These are phyloP conservation scores for Cryptocheilus praepositus DNA, from an alignment of 2,888 invertebrate genomes.

Conservation along the genomic window DNA sequence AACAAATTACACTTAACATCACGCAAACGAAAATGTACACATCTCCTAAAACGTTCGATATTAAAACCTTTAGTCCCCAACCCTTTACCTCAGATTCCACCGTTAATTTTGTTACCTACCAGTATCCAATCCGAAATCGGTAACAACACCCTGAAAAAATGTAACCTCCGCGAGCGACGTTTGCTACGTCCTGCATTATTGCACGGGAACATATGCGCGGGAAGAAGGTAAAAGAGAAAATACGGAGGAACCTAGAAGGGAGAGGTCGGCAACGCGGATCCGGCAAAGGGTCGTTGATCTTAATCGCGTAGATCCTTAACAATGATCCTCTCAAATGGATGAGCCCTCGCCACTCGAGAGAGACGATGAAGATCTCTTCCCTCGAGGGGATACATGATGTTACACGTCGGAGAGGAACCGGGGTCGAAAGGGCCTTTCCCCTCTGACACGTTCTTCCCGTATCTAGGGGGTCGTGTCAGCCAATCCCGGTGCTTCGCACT, in stretches of 20 bases:
- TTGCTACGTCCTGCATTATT: background rate
- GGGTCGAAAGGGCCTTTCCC: slow-evolving; percentile 32
- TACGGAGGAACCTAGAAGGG: slow-evolving; percentile 32
- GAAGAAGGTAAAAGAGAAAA: slow-evolving; percentile 18
- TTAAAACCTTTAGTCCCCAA: no score
- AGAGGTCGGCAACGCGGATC: slow-evolving; percentile 48
- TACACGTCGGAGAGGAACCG: slow-evolving; percentile 26
- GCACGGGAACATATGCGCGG: background rate
- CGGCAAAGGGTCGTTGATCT: slow-evolving; percentile 63
- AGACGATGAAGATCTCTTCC: slow-evolving; percentile 54
- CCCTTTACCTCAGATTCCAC: no score
- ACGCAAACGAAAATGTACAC: no score
- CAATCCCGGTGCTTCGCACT: slow-evolving; percentile 1
- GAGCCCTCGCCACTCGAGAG: slow-evolving; percentile 61
- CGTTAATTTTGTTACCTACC: no score
- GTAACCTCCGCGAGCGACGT: no score
- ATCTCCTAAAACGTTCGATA: no score
- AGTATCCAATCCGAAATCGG: no score
- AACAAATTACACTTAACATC: no score
- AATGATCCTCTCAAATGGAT: slow-evolving; percentile 71
- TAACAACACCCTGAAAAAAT: no score
- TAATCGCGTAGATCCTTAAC: slow-evolving; percentile 65
- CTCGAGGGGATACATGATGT: slow-evolving; percentile 59
- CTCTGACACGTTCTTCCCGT: slow-evolving; percentile 35
- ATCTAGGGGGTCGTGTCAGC: slow-evolving; percentile 36